A percentile compares a stretch with the other conserved stretches of the same genome.
Evolutionary conservation across 2,888 invertebrate species (phyloP).

Genomic region (Lochmaea crataegi): DNA sequence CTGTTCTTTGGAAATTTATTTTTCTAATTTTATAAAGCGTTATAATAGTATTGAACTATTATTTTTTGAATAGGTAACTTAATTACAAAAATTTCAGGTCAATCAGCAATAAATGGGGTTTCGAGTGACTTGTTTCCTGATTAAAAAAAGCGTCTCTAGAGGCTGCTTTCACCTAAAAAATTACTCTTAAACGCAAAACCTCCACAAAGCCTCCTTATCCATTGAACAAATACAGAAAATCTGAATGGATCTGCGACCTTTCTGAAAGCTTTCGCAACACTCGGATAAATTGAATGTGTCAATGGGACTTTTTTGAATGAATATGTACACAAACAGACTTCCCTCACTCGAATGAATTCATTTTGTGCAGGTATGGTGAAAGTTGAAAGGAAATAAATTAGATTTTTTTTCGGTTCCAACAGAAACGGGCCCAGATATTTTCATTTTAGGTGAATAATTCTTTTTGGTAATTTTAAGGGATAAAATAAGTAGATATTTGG

Average conservation of each 20-base stretch:
- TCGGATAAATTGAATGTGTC: slow-evolving; percentile 60
- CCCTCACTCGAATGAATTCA: slow-evolving; percentile 46
- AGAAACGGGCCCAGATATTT: not conserved
- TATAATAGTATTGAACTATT: too few species aligned
- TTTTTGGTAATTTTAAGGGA: too few species aligned
- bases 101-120: not conserved
- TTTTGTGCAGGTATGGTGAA: slow-evolving; percentile 55
- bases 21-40: too few species aligned
- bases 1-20: too few species aligned
- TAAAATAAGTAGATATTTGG: too few species aligned
- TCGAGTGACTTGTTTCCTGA: not conserved
- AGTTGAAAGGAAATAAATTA: slow-evolving; percentile 54
- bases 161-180: not conserved
- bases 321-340: slow-evolving; percentile 55
- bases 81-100: not conserved
- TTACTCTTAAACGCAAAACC: slow-evolving; percentile 10
- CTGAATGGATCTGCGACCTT: slow-evolving; percentile 33
- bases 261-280: slow-evolving; percentile 47
- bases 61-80: not conserved
- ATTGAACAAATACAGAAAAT: slow-evolving; percentile 30
- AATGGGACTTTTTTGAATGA: slow-evolving; percentile 58
- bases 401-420: slow-evolving; percentile 50
- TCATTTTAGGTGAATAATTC: not conserved
- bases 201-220: slow-evolving; percentile 11
- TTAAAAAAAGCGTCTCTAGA: not conserved